Conservation (phyloP, 2,888 invertebrate genomes). For the Theretra japonica region DNA sequence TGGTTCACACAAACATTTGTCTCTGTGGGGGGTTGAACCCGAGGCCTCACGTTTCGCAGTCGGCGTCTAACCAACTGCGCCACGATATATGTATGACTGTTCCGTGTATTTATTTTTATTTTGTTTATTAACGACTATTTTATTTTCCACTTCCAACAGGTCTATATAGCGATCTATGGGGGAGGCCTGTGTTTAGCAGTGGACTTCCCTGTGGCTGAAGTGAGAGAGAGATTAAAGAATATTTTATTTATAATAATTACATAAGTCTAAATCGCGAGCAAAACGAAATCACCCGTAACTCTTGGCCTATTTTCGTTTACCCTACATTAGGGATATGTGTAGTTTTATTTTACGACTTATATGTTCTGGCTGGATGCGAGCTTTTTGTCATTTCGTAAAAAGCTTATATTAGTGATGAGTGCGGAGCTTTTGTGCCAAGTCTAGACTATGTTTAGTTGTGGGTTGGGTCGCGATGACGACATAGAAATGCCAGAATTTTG, state of each 20-base stretch:
- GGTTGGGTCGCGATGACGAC: not conserved
- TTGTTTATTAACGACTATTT: too few relatives aligned
- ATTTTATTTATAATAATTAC: not conserved
- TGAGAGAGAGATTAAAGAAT: too few relatives aligned
- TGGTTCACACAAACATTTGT: too few relatives aligned
- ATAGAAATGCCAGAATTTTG: not conserved
- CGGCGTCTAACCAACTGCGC: too few relatives aligned
- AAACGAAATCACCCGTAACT: not conserved
- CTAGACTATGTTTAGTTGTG: slow-evolving; percentile 2
- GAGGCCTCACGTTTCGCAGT: too few relatives aligned
- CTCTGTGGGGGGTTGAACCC: too few relatives aligned
- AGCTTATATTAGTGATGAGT: slow-evolving; percentile 25
- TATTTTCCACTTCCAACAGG: too few relatives aligned
- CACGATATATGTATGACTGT: too few relatives aligned
- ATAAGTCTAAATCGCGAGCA: not conserved
- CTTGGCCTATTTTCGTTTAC: slow-evolving; percentile 14
- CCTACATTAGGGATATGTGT: not conserved
- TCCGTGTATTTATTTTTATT: too few relatives aligned
- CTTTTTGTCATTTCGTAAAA: slow-evolving; percentile 22
- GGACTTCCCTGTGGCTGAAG: too few relatives aligned
- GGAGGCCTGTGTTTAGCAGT: too few relatives aligned
- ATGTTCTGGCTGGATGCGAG: not conserved
- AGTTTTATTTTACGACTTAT: slow-evolving; percentile 15
- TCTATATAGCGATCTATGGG: too few relatives aligned
- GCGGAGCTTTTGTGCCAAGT: slow-evolving; percentile 23